Percentiles rank a stretch among this genome's conserved stretches.
These are phyloP conservation scores for Macrotis lagotis DNA, from an alignment of 2,113 vertebrate genomes.

Conservation along the genomic window DNA sequence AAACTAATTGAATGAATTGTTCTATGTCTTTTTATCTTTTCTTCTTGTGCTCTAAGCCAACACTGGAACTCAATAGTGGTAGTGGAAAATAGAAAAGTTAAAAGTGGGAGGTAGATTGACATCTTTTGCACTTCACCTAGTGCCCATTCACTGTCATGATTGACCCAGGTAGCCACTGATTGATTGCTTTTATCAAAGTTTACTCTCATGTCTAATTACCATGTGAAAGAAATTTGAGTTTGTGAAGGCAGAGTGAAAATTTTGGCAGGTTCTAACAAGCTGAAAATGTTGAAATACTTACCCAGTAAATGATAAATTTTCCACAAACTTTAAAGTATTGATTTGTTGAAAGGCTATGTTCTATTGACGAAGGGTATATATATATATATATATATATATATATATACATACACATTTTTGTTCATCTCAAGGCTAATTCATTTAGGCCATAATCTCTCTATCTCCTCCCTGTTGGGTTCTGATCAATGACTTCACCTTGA, in stretches of 20 bases:
- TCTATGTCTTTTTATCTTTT: not conserved
- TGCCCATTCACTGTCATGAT: not conserved
- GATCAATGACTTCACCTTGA: not conserved
- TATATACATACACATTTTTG: too few relatives aligned
- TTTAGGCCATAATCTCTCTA: not conserved
- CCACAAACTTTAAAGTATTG: not conserved
- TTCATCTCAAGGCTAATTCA: not conserved
- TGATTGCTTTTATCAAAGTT: not conserved
- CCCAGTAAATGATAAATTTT: not conserved
- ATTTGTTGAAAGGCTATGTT: not conserved
- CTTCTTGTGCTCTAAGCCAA: not conserved
- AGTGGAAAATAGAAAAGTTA: not conserved
- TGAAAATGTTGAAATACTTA: not conserved
- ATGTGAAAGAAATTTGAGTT: not conserved
- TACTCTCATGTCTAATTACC: not conserved
- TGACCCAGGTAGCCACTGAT: not conserved
- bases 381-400: too few relatives aligned
- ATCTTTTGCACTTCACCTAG: not conserved
- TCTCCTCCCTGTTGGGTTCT: not conserved
- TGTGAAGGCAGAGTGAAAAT: not conserved
- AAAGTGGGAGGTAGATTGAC: not conserved
- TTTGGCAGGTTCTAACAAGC: not conserved
- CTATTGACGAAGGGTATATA: not conserved
- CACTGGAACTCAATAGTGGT: not conserved
- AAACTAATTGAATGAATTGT: not conserved